Percentiles rank a stretch among this genome's conserved stretches.
Conservation (phyloP, 37 sponge, comb jelly and placozoan genomes). For the Chondrosia reniformis region DNA sequence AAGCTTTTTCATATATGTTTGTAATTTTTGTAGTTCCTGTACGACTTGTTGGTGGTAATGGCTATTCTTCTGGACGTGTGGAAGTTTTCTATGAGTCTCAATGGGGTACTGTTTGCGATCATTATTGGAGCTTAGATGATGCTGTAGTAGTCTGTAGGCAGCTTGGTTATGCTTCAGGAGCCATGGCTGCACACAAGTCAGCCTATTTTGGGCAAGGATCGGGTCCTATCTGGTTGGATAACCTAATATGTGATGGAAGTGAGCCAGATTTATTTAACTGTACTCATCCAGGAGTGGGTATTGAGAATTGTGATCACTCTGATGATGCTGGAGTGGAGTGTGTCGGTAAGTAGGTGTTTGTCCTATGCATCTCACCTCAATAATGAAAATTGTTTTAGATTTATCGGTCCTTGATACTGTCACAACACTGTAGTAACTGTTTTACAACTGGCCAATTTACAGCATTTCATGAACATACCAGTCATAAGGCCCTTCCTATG, state of each 20-base stretch:
- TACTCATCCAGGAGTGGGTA: background rate
- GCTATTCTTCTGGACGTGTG: background rate
- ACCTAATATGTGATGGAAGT: background rate
- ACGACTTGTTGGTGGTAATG: background rate
- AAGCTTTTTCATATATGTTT: too few species aligned
- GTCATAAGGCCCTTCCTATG: too few species aligned
- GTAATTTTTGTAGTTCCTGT: too few species aligned
- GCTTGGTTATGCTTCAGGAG: conserved; percentile 1
- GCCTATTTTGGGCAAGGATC: conserved; percentile 1
- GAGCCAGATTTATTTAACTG: background rate
- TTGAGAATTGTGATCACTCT: background rate
- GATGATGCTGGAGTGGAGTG: conserved; percentile 13
- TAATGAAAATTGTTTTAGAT: too few species aligned
- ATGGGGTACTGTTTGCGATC: background rate
- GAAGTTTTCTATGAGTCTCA: background rate
- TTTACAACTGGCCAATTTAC: too few species aligned
- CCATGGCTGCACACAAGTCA: background rate
- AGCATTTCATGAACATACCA: too few species aligned
- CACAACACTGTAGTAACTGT: too few species aligned
- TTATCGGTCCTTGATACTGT: too few species aligned
- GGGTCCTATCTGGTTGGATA: background rate
- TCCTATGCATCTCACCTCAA: too few species aligned
- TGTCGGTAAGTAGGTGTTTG: too few species aligned
- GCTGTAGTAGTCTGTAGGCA: background rate
- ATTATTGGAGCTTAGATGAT: background rate